Percentiles rank a stretch among this genome's conserved stretches.
Evolutionary conservation across 2,888 invertebrate genomes (phyloP).

Genomic region (Rhopalosiphum nymphaeae): DNA sequence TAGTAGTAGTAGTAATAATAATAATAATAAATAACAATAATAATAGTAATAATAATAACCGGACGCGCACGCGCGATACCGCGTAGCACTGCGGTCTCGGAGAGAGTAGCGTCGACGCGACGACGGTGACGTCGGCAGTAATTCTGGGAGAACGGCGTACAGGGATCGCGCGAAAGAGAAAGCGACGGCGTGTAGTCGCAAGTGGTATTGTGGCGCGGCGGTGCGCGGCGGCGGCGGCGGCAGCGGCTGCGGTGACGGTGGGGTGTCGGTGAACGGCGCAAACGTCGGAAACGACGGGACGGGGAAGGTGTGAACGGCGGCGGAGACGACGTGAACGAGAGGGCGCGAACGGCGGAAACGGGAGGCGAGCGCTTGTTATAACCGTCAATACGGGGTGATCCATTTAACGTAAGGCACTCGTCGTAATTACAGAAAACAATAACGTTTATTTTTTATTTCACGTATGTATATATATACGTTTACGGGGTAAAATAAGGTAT

Average conservation of each 20-base stretch:
- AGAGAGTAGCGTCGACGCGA: background rate
- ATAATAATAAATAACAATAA: background rate
- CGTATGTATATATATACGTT: no score
- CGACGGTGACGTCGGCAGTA: background rate
- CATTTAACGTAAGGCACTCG: background rate
- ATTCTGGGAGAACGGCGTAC: background rate
- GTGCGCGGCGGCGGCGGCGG: background rate
- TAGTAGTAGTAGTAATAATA: background rate
- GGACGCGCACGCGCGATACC: background rate
- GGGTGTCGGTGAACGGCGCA: background rate
- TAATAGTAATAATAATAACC: background rate
- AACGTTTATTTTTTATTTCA: background rate
- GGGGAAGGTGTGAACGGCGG: background rate
- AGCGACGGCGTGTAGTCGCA: background rate
- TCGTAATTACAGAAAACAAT: background rate
- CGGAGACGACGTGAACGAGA: background rate
- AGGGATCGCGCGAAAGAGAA: background rate
- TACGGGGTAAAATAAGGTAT: no score
- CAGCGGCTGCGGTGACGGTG: background rate
- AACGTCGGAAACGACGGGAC: background rate
- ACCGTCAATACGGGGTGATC: background rate
- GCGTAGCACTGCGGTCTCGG: background rate
- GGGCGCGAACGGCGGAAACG: background rate
- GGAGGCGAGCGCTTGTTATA: background rate
- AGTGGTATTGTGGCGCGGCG: background rate